Conservation (phyloP, 2,797 vertebrate species). For the Sandelia bainsii region DNA sequence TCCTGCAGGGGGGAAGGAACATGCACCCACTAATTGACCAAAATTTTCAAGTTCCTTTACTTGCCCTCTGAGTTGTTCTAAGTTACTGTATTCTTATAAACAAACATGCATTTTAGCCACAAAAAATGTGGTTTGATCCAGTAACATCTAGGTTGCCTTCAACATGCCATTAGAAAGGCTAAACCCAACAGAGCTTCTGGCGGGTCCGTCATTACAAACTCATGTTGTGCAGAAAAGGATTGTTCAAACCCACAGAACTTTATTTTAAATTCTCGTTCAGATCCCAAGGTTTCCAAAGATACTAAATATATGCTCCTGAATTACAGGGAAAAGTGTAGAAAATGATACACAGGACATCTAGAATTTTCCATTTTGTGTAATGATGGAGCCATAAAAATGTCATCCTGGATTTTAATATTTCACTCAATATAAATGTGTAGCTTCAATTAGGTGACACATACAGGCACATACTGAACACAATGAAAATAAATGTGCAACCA, state of each 20-base stretch:
- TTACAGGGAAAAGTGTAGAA: conserved; percentile 61
- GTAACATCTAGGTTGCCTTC: conserved; percentile 37
- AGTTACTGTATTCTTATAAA: conserved; percentile 39
- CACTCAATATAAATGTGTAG: conserved; percentile 30
- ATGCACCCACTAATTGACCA: conserved; percentile 21
- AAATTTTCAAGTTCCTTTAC: conserved; percentile 1
- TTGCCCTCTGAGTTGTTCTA: conserved; percentile 26
- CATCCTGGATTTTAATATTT: conserved; percentile 42
- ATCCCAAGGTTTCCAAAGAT: conserved; percentile 57
- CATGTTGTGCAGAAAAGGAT: conserved; percentile 54
- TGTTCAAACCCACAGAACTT: conserved; percentile 55
- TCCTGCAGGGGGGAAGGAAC: conserved; percentile 8
- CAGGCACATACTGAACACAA: neutral
- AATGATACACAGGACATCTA: conserved; percentile 54
- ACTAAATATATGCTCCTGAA: conserved; percentile 66
- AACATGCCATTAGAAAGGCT: conserved; percentile 53
- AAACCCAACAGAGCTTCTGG: conserved; percentile 35
- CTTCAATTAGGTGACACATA: conserved; percentile 18
- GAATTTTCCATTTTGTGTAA: conserved; percentile 51
- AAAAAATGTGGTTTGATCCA: conserved; percentile 32
- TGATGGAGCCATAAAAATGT: conserved; percentile 47
- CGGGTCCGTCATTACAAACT: conserved; percentile 64
- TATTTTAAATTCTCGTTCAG: conserved; percentile 60
- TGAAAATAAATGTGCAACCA: neutral
- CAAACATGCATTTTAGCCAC: conserved; percentile 31